Evolutionary conservation across 2,113 vertebrate genomes (phyloP).

Genomic region (Mola mola): DNA sequence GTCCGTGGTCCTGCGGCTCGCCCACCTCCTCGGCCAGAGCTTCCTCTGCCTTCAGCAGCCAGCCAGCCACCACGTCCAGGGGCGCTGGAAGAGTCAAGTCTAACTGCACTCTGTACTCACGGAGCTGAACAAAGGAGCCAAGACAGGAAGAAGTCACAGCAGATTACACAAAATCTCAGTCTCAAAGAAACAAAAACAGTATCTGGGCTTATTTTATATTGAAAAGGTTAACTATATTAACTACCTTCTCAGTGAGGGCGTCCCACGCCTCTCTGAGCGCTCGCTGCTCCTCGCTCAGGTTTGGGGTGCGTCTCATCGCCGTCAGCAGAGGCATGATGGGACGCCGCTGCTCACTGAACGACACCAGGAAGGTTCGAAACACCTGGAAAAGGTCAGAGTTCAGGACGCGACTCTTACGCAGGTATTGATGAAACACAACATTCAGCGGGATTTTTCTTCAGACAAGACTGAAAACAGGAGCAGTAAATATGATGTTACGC

Average conservation of each 20-base stretch:
- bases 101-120: constrained; percentile 82
- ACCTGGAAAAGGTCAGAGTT: constrained; percentile 78
- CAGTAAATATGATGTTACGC: no score
- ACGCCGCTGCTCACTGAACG: constrained; percentile 86
- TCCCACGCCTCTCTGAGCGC: constrained; percentile 84
- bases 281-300: constrained; percentile 77
- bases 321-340: constrained; percentile 84
- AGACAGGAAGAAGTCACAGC: no score
- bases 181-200: no score
- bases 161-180: no score
- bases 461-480: no score
- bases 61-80: constrained; percentile 81
- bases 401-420: no score
- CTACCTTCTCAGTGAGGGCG: constrained; percentile 85
- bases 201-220: no score
- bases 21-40: constrained; percentile 80
- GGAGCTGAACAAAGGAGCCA: constrained; percentile 76
- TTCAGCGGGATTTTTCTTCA: no score
- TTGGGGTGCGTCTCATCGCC: constrained; percentile 74
- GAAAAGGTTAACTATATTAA: no score
- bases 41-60: constrained; percentile 87
- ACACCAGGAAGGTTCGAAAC: constrained; percentile 89
- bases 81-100: constrained; percentile 85
- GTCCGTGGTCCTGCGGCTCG: constrained; percentile 77
- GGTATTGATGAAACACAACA: no score